Evolutionary conservation across 2,888 invertebrate genomes (phyloP).

Genomic region (Megamerina dolium): DNA sequence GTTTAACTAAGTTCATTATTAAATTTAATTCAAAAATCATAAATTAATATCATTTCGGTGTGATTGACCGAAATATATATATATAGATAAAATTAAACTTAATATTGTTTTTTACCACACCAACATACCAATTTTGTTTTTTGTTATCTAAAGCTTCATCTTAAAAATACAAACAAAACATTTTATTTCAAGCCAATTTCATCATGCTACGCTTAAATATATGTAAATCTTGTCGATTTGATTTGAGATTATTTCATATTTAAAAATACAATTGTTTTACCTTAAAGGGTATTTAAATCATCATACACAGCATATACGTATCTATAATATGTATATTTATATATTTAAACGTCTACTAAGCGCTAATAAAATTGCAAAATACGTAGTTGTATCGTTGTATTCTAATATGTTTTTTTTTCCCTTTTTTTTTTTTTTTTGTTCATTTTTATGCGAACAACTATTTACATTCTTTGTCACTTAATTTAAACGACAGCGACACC

Average conservation of each 20-base stretch:
- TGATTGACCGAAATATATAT: neutral
- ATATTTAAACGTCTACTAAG: constrained; percentile 6
- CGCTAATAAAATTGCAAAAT: constrained; percentile 10
- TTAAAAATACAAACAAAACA: too few relatives aligned
- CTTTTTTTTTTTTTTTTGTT: constrained; percentile 8
- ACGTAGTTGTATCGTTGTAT: constrained; percentile 21
- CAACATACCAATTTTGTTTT: neutral
- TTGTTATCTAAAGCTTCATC: neutral
- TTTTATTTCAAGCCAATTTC: too few relatives aligned
- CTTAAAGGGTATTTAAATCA: constrained; percentile 7
- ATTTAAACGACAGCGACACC: constrained; percentile 3
- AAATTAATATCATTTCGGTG: neutral
- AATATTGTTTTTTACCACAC: constrained; percentile 1
- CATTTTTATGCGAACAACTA: constrained; percentile 19
- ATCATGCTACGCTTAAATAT: too few relatives aligned
- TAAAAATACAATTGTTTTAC: neutral
- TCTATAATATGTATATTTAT: too few relatives aligned
- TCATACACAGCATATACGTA: too few relatives aligned
- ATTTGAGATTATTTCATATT: neutral
- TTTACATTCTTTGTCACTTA: constrained; percentile 1
- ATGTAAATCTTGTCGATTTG: neutral
- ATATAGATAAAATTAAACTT: neutral
- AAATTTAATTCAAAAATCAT: too few relatives aligned
- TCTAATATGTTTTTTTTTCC: constrained; percentile 5
- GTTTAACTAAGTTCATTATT: too few relatives aligned